These are phyloP conservation scores for Trachymyrmex cornetzi DNA, from an alignment of 1,140 invertebrate species.

Conservation along the genomic window DNA sequence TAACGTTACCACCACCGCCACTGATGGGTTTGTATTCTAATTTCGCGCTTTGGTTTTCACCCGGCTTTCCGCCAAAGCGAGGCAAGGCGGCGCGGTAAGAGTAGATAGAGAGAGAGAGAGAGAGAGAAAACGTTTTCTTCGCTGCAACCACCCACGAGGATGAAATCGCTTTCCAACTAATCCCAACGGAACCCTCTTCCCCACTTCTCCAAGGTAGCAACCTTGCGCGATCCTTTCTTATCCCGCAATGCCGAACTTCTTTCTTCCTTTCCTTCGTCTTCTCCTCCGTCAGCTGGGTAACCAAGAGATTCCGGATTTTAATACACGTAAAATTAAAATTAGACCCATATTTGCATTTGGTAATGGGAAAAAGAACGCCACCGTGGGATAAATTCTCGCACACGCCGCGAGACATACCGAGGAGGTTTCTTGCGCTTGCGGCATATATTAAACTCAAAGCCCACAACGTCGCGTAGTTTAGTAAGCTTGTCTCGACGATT, in stretches of 20 bases:
- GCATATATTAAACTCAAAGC: constrained; percentile 66
- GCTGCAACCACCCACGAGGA: constrained; percentile 73
- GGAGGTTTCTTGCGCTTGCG: constrained; percentile 59
- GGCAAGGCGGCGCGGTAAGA: constrained; percentile 47
- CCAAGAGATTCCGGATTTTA: constrained; percentile 85
- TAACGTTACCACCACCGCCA: constrained; percentile 76
- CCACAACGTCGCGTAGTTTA: constrained; percentile 43
- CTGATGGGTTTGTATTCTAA: constrained; percentile 84
- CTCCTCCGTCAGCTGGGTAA: constrained; percentile 85
- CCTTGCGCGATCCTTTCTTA: constrained; percentile 68
- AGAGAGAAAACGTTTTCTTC: constrained; percentile 76
- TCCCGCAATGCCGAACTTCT: constrained; percentile 57
- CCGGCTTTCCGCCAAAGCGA: constrained; percentile 72
- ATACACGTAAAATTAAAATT: constrained; percentile 89
- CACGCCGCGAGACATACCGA: constrained; percentile 62
- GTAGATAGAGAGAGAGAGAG: constrained; percentile 10
- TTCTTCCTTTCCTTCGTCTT: constrained; percentile 46
- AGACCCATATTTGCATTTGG: constrained; percentile 88
- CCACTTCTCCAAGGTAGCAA: constrained; percentile 2
- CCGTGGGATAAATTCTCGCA: constrained; percentile 53
- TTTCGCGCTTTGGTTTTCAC: constrained; percentile 83
- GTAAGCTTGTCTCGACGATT: constrained; percentile 59
- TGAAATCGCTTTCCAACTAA: constrained; percentile 84
- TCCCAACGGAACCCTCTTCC: constrained; percentile 74
- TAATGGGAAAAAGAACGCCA: constrained; percentile 87